phyloP scores from a whole-genome alignment of 2,888 invertebrate species.

The Eudasyphora cyanicolor region DNA sequence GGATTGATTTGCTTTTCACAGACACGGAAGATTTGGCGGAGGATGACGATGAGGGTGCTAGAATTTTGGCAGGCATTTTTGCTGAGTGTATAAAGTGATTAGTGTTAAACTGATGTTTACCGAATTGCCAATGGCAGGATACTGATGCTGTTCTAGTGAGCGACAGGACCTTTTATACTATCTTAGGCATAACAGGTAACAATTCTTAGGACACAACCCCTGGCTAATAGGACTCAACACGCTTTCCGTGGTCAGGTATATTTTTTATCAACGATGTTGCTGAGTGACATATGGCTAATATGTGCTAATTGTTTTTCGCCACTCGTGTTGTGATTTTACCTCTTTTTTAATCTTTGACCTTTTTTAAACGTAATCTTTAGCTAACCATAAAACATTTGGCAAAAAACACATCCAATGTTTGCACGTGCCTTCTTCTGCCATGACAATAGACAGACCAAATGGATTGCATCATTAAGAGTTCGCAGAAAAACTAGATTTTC shows the following conservation, averaged over 20 bases:
- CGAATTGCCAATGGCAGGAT: background rate
- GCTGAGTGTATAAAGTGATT: background rate
- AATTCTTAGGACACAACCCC: too few relatives aligned
- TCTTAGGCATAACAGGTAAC: too few relatives aligned
- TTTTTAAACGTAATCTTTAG: background rate
- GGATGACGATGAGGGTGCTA: background rate
- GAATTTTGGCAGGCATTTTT: background rate
- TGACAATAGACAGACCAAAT: background rate
- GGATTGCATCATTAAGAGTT: background rate
- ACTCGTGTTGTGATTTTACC: too few relatives aligned
- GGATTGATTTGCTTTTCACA: background rate
- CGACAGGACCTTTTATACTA: constrained; percentile 39
- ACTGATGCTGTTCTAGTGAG: background rate
- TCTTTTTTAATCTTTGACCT: too few relatives aligned
- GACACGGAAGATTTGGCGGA: background rate
- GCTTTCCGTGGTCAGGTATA: too few relatives aligned
- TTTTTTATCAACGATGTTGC: too few relatives aligned
- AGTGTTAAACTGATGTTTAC: background rate
- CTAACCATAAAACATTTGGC: background rate
- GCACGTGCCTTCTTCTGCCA: background rate
- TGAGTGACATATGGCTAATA: too few relatives aligned
- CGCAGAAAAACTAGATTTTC: background rate
- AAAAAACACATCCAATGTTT: background rate
- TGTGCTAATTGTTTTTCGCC: too few relatives aligned
- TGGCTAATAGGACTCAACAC: too few relatives aligned